Base-by-base conservation (phyloP, 2,797 vertebrate genomes). In the Serranus cabrilla region DNA sequence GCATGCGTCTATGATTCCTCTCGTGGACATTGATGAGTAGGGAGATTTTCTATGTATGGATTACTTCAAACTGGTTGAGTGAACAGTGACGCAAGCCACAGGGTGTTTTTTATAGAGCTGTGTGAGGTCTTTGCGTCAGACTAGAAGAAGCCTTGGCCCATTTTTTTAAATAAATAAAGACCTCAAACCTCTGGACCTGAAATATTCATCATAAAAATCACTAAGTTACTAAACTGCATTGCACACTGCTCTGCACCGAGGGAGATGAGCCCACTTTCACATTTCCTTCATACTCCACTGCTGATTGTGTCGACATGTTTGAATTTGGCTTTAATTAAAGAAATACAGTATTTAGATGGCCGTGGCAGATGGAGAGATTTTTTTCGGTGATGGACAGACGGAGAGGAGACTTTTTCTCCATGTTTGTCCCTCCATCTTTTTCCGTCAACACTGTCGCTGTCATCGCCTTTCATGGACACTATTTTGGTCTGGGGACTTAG, bases 81-180 rank as follows among this genome's bases (percentile, higher is more conserved):
- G 57, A 78, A 57, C 61, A 14, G 54, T 71, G 76, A 82, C 79
- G 87, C 75, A 80, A 76, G 67, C 51, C 17, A 12, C 27, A 21
- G 64, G 64, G 71, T 27, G 42, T 84, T 78, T 65, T 78, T 50
- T 77, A 86, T 84, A 76, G 71, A 80, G 80, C 81, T 81, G 80
- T 90, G 67, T 74, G 83, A 87, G 88, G 83, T 70, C 75, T 89
- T 89, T 90, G 81, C 76, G 1, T 89, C 89, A 91, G 77, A 82
- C 66, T 39, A 66, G 76, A 81, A 80, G 76, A 91, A 87, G 85
- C 79, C 49, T 68, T 62, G 67, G 81, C 78, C 83, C 58, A 60
- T 86, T 85, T 34, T 31, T 89, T 84, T 94, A 85, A 94, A 93
- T 92, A 93, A 93, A 91, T 93, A 84, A 94, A 86, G 78, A 81